Conservation (phyloP, 2,797 vertebrate species). For the Lepilemur ruficaudatus region DNA sequence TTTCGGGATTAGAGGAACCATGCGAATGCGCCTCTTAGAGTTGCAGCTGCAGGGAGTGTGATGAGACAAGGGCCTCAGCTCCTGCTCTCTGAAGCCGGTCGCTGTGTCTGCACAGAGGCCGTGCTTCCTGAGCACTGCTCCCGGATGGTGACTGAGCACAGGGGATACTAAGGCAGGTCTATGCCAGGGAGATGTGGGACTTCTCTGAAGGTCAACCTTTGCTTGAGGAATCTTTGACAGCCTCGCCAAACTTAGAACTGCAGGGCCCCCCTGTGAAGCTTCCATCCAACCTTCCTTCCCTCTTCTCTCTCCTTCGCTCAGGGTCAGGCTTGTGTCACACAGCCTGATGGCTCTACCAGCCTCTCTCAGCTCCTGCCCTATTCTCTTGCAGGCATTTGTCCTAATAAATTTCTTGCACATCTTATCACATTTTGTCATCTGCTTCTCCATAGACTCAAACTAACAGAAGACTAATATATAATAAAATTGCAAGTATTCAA, state of each 20-base stretch:
- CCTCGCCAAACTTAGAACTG: not conserved
- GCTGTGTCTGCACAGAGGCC: not conserved
- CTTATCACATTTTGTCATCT: constrained; percentile 38
- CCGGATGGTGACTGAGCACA: not conserved
- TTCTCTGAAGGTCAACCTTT: not conserved
- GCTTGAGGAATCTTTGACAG: not conserved
- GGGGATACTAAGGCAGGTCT: not conserved
- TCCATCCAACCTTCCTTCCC: not conserved
- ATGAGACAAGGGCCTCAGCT: not conserved
- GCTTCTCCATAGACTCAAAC: not conserved
- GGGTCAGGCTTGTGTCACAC: not conserved
- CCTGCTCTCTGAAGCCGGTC: not conserved
- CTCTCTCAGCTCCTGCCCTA: not conserved
- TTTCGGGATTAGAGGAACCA: not conserved
- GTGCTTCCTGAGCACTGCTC: not conserved
- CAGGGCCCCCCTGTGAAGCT: not conserved
- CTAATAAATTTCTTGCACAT: constrained; percentile 10
- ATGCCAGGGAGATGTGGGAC: not conserved
- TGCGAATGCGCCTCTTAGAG: not conserved
- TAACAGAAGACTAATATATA: not conserved
- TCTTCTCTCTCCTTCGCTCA: not conserved
- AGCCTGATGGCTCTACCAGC: not conserved
- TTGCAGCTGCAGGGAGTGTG: not conserved
- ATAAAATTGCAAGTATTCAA: not conserved
- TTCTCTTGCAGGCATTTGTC: constrained; percentile 1